Evolutionary conservation across 2,113 vertebrate species (phyloP), one percentile per base, ranked within the genome.

Genomic region (Hemiprocne comata): DNA sequence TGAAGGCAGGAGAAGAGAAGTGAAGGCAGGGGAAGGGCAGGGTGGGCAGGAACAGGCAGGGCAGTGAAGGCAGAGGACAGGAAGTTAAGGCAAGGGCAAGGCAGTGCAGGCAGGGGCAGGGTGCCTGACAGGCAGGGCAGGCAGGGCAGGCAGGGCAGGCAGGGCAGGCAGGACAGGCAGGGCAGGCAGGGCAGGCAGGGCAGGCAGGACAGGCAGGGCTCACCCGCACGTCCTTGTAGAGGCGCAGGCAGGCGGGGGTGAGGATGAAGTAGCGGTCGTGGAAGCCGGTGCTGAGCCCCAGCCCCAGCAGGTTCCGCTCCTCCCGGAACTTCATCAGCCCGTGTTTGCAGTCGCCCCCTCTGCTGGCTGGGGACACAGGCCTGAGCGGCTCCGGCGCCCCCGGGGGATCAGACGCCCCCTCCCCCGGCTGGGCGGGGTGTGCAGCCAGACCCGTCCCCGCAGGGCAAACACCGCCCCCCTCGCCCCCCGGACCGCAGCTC

Each of bases 211-310:
- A 13, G 62, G 53, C 12, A 44, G 46, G n/a, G 89, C 98, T 97
- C 97, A 99, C 99, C 98, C 99, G 95, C 65, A 99, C 97, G 87
- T 99, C 99, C 91, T 98, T 99, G 98, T 99, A 99, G 94, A 99
- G 99, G 61, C 99, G 98, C 24, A 99, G 98, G 12, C 98, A 98
- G 89, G 31, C 97, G 86, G 93, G 97, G 87, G 96, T 99, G 60
- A 99, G 98, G 94, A 99, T 99, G 94, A 99, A 99, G 97, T 99
- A 99, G 34, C 99, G 98, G 58, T 99, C 99, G 0, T 99, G 98
- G 97, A 99, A 99, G 95, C 98, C 98, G 1, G 98, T 97, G 94
- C 97, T 97, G 7, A 98, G 96, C 10, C 98, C 99, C 36, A 99
- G 96, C 10, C 98, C 98, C 94, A 99, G 96, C 62, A 99, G 95